Conservation (phyloP, 1,140 invertebrate genomes). For the Pemphigus obesinymphae region DNA sequence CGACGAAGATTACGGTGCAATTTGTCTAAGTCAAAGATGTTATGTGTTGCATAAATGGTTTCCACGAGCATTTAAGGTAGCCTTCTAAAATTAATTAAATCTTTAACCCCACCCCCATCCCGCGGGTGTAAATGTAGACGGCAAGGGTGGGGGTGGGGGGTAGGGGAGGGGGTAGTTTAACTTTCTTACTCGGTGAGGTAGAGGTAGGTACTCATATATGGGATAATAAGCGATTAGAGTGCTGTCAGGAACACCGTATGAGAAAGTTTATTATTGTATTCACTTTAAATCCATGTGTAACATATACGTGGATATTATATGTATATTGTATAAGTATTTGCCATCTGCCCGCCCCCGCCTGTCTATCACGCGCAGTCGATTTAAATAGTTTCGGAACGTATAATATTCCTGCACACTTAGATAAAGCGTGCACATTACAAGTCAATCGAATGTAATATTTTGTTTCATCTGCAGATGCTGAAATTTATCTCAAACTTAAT, state of each 20-base stretch:
- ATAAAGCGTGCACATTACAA: background rate
- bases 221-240: conserved; percentile 10
- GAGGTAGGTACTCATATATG: background rate
- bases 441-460: background rate
- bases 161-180: too few relatives aligned
- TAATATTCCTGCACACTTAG: background rate
- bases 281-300: background rate
- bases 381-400: background rate
- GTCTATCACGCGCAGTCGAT: background rate
- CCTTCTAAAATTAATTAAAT: conserved; percentile 20
- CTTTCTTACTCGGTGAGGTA: conserved; percentile 1
- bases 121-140: too few relatives aligned
- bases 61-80: conserved; percentile 10
- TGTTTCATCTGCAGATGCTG: background rate
- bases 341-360: too few relatives aligned
- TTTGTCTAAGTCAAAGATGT: conserved; percentile 19
- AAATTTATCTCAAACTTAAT: background rate
- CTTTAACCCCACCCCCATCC: background rate
- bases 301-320: too few relatives aligned
- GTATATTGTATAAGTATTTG: too few relatives aligned
- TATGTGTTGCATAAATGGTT: conserved; percentile 4
- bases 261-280: conserved; percentile 13
- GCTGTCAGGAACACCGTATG: conserved; percentile 3
- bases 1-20: conserved; percentile 11
- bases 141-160: too few relatives aligned